Conservation (phyloP, 2,888 invertebrate genomes). For the Clivina fossor region DNA sequence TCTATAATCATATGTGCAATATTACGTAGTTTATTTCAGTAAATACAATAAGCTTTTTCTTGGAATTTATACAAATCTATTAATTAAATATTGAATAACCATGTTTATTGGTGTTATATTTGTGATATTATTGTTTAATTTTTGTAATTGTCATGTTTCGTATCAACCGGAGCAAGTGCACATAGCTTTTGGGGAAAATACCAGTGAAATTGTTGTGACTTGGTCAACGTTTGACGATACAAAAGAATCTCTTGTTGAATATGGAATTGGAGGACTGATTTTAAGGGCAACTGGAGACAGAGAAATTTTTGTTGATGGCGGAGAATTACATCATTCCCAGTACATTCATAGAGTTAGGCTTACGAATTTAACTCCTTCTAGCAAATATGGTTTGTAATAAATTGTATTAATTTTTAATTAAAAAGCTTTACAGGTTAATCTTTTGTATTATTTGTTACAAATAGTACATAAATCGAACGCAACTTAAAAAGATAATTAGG, state of each 20-base stretch:
- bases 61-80: no score
- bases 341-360: slow-evolving; percentile 78
- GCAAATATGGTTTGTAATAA: slow-evolving; percentile 61
- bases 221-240: slow-evolving; percentile 79
- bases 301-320: slow-evolving; percentile 74
- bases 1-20: no score
- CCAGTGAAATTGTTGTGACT: slow-evolving; percentile 73
- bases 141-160: slow-evolving; percentile 42
- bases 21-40: no score
- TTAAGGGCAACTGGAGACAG: slow-evolving; percentile 60
- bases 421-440: no score
- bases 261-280: slow-evolving; percentile 66
- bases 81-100: no score
- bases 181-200: slow-evolving; percentile 65
- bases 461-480: no score
- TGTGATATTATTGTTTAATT: slow-evolving; percentile 40
- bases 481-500: no score
- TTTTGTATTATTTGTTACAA: slow-evolving; percentile 2
- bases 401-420: slow-evolving; percentile 10
- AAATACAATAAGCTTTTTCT: no score
- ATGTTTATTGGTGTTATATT: not conserved
- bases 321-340: slow-evolving; percentile 62
- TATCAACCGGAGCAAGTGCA: slow-evolving; percentile 72
- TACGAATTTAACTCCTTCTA: slow-evolving; percentile 61
- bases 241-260: slow-evolving; percentile 69